Evolutionary conservation across 2,797 vertebrate species (phyloP), one percentile per base, ranked within the genome.

Genomic region (Lagodon rhomboides): DNA sequence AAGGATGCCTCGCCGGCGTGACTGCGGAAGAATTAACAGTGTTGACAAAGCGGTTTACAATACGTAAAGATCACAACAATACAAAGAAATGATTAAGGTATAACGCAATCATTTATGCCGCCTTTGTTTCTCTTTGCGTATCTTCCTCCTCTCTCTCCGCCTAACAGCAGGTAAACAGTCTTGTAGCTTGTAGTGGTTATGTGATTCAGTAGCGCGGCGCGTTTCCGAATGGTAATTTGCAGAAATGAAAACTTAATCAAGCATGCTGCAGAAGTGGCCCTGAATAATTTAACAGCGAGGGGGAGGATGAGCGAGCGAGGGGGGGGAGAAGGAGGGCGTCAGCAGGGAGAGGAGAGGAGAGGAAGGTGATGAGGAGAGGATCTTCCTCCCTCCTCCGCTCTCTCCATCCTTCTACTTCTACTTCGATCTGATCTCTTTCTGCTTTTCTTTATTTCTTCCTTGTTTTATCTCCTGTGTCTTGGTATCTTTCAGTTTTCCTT

Each of bases 231-330:
- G 94, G 90, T 96, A 96, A 96, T 97, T 96, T 96, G 95, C 94
- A 95, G 95, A 97, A 97, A 97, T 97, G 96, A 97, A 98, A 97
- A 95, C 95, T 96, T 97, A 97, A 97, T 97, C 96, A 97, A 96
- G 95, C 93, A 85, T 95, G 92, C 88, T 95, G 94, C 90, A 93
- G 95, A 94, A 94, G 92, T 94, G 94, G 92, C 94, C 93, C 93
- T 96, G 95, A 96, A 96, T 97, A 96, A 97, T 97, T 96, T 95
- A 97, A 91, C 91, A 95, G 93, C 47, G 82, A 70, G 79, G 86
- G 85, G 77, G 77, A 77, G 80, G 68, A 65, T 54, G 86, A 80
- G 86, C 20, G 60, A 51, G 64, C n/a, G 70, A 68, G 77, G 38
- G 46, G 64, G 68, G 53, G 69, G 53, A 55, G 68, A 76, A 70